Evolutionary conservation across 1,140 invertebrate species (phyloP), one percentile per base, ranked within the genome.

Genomic region (Drosophila insularis): DNA sequence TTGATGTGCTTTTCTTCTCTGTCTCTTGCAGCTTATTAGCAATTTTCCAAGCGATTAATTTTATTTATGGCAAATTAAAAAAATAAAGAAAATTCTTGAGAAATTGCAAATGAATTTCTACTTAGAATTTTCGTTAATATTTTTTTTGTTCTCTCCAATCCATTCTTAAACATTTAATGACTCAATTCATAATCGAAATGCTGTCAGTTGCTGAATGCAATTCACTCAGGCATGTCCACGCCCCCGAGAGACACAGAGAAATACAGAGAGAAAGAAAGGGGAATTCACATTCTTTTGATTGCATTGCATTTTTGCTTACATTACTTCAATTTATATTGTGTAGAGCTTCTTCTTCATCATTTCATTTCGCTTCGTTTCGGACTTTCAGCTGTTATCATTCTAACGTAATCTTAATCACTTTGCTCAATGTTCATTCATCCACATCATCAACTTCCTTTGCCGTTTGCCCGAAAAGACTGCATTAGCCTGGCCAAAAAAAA

Each of bases 361-460:
- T 37, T 37, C 35, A 37, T 37, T 46, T 17, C 43, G 14, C 14
- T 46, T 46, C 43, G 43, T 37, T 58, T 56, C 14, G 54, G 54
- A 32, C 27, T 56, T 56, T 58, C 55, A 50, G 19, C 43, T 55
- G 63, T 86, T 90, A 90, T 90, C 89, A 85, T 74, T 81, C 74
- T 73, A 79, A 89, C 80, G 85, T 90, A 89, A 90, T 90, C 89
- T 90, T 90, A 90, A 90, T 90, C 89, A 90, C 89, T 90, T 89
- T 90, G 89, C 81, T 59, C 84, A 90, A 81, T 90, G 84, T 78
- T 90, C 89, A 90, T 76, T 90, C 89, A 90, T 90, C 89, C 89
- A 90, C 84, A 90, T 90, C 89, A 90, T 90, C 89, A 90, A 90
- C 90, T 90, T 85, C 85, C 80, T 86, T 72, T 78, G 65, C 75